phyloP scores from a whole-genome alignment of 37 sponge, comb jelly and placozoan genomes.

The Cliona cf. orientalis region DNA sequence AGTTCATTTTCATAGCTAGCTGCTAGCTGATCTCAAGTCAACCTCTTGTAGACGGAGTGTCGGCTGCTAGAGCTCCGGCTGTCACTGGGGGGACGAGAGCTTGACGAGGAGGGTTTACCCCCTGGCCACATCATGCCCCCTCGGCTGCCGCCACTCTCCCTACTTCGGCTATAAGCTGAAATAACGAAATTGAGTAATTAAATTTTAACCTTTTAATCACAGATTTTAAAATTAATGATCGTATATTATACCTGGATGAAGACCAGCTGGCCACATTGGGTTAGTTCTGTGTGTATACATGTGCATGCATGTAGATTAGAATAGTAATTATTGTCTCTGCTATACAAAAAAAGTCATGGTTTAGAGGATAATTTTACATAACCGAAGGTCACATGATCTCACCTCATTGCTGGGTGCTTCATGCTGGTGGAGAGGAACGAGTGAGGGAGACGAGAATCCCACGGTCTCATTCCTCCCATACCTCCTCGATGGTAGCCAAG shows the following conservation, averaged over 20 bases:
- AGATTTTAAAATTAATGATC: too few relatives aligned
- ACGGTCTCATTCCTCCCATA: slow-evolving; percentile 20
- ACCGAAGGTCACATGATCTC: slow-evolving; percentile 6
- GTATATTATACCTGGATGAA: too few relatives aligned
- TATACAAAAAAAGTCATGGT: not conserved
- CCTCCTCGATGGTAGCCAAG: slow-evolving; percentile 11
- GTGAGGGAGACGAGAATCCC: slow-evolving; percentile 32
- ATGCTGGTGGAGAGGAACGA: slow-evolving; percentile 4
- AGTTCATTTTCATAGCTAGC: too few relatives aligned
- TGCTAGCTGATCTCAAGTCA: too few relatives aligned
- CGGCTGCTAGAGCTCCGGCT: slow-evolving; percentile 17
- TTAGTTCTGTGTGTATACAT: slow-evolving; percentile 3
- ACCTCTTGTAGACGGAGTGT: slow-evolving; percentile 39
- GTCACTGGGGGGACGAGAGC: slow-evolving; percentile 6
- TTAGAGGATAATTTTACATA: not conserved
- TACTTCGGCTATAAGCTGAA: not conserved
- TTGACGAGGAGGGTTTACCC: not conserved
- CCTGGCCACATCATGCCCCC: slow-evolving; percentile 28
- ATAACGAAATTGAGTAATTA: too few relatives aligned
- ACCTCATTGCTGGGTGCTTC: not conserved
- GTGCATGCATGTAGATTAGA: not conserved
- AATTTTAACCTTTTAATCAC: too few relatives aligned
- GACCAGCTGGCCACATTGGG: not conserved
- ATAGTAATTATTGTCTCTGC: not conserved
- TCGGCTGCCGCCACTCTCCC: not conserved